Evolutionary conservation across 2,113 vertebrate genomes (phyloP).

Genomic region (Microcebus griseorufus): DNA sequence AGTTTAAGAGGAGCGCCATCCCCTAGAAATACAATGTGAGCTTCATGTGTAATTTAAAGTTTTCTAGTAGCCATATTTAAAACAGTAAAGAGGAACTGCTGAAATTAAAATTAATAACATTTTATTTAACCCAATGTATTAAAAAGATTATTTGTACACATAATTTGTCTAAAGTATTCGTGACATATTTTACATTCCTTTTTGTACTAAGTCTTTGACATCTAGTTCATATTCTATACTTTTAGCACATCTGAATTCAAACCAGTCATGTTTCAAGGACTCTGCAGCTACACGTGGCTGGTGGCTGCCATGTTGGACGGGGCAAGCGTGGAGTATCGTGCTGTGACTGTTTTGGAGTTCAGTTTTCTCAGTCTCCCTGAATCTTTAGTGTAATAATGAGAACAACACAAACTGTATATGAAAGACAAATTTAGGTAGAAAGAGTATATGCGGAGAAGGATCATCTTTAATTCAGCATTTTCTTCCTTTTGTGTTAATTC

Average conservation of each 20-base stretch:
- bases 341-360: neutral
- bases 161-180: neutral
- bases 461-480: neutral
- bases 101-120: neutral
- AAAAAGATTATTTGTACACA: neutral
- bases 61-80: neutral
- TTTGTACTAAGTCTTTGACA: neutral
- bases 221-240: neutral
- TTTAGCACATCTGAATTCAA: neutral
- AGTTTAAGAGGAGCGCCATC: neutral
- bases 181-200: neutral
- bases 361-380: neutral
- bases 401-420: neutral
- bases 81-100: neutral
- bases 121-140: neutral
- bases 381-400: neutral
- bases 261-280: neutral
- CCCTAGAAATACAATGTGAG: neutral
- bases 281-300: fast-evolving
- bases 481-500: neutral
- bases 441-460: neutral
- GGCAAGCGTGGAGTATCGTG: fast-evolving
- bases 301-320: fast-evolving
- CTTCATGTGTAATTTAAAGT: neutral
- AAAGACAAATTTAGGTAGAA: neutral